phyloP scores from a whole-genome alignment of 2,797 vertebrate species.

The Onychomys torridus region DNA sequence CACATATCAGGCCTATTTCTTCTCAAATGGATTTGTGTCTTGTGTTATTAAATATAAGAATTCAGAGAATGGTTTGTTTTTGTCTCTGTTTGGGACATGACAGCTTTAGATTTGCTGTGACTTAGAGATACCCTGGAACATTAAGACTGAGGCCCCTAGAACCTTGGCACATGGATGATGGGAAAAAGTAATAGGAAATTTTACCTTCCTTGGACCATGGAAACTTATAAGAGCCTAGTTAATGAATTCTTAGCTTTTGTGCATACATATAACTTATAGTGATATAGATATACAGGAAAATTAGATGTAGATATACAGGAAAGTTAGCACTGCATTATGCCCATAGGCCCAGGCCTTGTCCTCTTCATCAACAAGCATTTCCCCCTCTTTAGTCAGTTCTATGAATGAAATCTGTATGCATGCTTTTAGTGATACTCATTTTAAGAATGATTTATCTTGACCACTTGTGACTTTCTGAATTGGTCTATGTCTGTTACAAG shows the following conservation, averaged over 20 bases:
- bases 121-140: neutral
- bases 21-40: constrained; percentile 66
- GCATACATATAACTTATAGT: neutral
- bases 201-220: neutral
- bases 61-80: constrained; percentile 61
- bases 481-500: neutral
- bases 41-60: constrained; percentile 61
- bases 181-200: neutral
- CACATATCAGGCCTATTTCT: constrained; percentile 69
- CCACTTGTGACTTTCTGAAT: neutral
- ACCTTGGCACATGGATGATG: neutral
- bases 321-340: neutral
- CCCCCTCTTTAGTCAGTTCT: neutral
- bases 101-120: constrained; percentile 71
- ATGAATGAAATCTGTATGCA: neutral
- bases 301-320: neutral
- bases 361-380: neutral
- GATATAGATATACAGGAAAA: neutral
- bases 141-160: neutral
- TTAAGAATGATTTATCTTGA: neutral
- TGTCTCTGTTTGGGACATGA: constrained; percentile 58
- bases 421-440: neutral
- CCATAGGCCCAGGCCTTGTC: neutral
- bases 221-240: neutral
- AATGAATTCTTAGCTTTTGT: neutral